Conservation (phyloP, 2,113 vertebrate genomes). For the Agapornis roseicollis region DNA sequence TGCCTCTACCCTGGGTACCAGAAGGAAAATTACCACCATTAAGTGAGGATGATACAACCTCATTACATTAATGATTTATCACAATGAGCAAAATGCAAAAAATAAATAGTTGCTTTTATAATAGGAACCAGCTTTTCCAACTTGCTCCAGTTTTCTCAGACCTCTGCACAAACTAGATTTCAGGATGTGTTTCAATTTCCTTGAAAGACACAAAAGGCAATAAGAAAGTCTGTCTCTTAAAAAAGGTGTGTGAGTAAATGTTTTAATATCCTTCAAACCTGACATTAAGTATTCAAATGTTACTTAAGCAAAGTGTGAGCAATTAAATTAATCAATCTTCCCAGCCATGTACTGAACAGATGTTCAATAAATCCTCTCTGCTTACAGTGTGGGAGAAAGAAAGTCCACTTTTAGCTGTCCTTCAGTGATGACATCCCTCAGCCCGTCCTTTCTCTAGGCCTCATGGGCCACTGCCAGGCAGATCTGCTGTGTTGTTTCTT, state of each 20-base stretch:
- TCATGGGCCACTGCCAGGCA: conserved; percentile 84
- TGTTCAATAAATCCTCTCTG: conserved; percentile 92
- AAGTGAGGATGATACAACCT: conserved; percentile 22
- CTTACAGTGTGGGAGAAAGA: conserved; percentile 76
- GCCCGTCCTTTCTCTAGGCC: conserved; percentile 81
- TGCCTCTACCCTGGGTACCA: conserved; percentile 46
- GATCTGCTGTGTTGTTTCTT: conserved; percentile 92
- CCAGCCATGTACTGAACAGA: conserved; percentile 90
- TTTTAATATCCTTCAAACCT: conserved; percentile 88
- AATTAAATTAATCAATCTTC: conserved; percentile 99
- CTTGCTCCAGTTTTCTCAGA: conserved; percentile 26
- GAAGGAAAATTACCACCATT: conserved; percentile 62
- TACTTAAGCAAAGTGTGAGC: conserved; percentile 92
- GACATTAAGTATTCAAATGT: conserved; percentile 96
- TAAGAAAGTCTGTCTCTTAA: conserved; percentile 36
- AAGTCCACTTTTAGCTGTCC: conserved; percentile 93
- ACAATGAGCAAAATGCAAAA: conserved; percentile 42
- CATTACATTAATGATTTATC: conserved; percentile 56
- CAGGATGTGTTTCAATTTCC: neutral
- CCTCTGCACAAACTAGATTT: conserved; percentile 23
- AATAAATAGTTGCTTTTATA: conserved; percentile 69
- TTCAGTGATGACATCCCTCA: conserved; percentile 88
- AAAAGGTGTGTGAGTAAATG: conserved; percentile 65
- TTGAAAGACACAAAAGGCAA: neutral
- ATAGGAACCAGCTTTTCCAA: conserved; percentile 65